These are phyloP conservation scores for Odobenus rosmarus DNA, from an alignment of 2,113 vertebrate genomes.

Conservation along the genomic window DNA sequence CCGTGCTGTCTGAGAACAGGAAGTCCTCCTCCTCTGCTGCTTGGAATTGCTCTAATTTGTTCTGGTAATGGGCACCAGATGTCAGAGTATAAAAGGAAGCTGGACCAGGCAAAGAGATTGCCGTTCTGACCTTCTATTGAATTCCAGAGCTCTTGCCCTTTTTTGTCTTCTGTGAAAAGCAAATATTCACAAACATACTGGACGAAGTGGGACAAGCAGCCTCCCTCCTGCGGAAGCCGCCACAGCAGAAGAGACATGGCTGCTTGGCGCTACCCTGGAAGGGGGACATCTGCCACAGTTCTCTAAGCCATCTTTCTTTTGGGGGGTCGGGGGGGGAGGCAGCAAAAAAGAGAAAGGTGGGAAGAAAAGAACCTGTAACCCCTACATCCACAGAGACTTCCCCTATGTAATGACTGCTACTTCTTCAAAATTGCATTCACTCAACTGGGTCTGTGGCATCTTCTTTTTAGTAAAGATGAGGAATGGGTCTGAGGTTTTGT, in stretches of 20 bases:
- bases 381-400: slow-evolving; percentile 5
- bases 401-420: neutral
- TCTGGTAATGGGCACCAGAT: slow-evolving; percentile 85
- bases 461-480: slow-evolving; percentile 43
- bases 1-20: slow-evolving; percentile 65
- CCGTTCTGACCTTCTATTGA: slow-evolving; percentile 85
- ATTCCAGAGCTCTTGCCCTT: slow-evolving; percentile 80
- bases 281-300: slow-evolving; percentile 75
- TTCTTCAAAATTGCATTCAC: neutral
- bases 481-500: neutral
- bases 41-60: slow-evolving; percentile 85
- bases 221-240: slow-evolving; percentile 73
- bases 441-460: neutral
- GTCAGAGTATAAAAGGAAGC: slow-evolving; percentile 82
- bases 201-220: slow-evolving; percentile 69
- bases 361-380: slow-evolving; percentile 16
- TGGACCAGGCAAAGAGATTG: slow-evolving; percentile 64
- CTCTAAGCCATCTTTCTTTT: neutral
- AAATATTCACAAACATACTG: slow-evolving; percentile 79
- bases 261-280: slow-evolving; percentile 62
- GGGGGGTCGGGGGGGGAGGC: rapidly evolving
- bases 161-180: slow-evolving; percentile 81
- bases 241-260: slow-evolving; percentile 73
- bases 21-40: slow-evolving; percentile 68
- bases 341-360: neutral